Percentiles rank a stretch among this genome's conserved stretches.
Evolutionary conservation across 1,140 invertebrate genomes (phyloP).

Genomic region (Magallana gigas): DNA sequence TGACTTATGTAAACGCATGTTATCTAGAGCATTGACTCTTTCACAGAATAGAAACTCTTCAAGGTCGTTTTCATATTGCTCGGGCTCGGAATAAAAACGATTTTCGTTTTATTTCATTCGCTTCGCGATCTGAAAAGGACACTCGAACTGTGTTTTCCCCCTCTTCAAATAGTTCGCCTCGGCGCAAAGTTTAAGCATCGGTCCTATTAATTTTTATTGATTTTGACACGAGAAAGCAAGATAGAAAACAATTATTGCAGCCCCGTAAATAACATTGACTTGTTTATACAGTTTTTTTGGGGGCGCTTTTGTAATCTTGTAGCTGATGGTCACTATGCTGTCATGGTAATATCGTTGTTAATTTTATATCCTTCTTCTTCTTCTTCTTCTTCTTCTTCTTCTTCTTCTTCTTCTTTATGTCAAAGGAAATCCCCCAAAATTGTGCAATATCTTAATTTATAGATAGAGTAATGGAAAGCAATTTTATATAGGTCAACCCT

Average conservation of each 20-base stretch:
- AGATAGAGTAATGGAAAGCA: neutral
- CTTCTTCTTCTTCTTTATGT: neutral
- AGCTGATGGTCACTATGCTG: neutral
- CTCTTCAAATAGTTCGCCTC: neutral
- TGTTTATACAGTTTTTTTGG: neutral
- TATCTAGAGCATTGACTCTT: conserved; percentile 31
- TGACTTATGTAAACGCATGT: conserved; percentile 9
- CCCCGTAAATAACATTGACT: neutral
- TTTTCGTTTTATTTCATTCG: conserved; percentile 11
- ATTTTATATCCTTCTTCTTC: neutral
- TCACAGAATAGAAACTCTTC: neutral
- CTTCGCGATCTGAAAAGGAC: neutral
- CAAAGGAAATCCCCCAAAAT: neutral
- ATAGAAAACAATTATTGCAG: conserved; percentile 5
- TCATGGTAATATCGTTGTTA: neutral
- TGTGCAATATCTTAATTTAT: conserved; percentile 3
- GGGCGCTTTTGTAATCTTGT: neutral
- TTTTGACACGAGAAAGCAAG: neutral
- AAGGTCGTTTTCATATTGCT: neutral
- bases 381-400: neutral
- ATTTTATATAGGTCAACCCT: conserved; percentile 21
- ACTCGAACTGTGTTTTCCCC: neutral
- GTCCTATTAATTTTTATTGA: conserved; percentile 35
- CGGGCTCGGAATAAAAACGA: conserved; percentile 12
- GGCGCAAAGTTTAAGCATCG: neutral